Percentiles rank a stretch among this genome's conserved stretches.
These are phyloP conservation scores for Quadroppia sp. DNA, from an alignment of 2,888 invertebrate genomes.

Conservation along the genomic window DNA sequence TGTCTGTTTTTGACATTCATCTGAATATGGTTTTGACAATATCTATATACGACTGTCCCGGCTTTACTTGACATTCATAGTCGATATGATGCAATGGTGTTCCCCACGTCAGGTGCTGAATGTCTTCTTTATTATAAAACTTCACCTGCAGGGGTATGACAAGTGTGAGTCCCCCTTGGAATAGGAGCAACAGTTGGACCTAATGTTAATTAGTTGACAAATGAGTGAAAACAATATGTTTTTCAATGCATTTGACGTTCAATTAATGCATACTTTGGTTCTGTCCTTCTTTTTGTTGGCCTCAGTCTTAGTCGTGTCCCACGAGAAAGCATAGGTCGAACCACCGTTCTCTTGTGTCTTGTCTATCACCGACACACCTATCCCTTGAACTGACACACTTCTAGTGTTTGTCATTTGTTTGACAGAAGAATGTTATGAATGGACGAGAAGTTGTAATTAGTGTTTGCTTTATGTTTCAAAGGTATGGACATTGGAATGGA, in stretches of 20 bases:
- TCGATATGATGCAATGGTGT: slow-evolving; percentile 58
- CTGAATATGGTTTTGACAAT: slow-evolving; percentile 35
- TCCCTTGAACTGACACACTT: slow-evolving; percentile 41
- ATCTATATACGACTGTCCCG: slow-evolving; percentile 52
- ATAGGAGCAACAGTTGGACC: slow-evolving; percentile 49
- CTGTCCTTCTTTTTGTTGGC: slow-evolving; percentile 44
- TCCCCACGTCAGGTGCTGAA: slow-evolving; percentile 59
- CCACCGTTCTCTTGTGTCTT: slow-evolving; percentile 38
- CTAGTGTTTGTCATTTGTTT: slow-evolving; percentile 20
- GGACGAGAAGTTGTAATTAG: background rate
- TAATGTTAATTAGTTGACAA: background rate
- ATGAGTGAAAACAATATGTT: background rate
- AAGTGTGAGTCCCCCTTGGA: slow-evolving; percentile 56
- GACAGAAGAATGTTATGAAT: background rate
- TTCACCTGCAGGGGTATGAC: slow-evolving; percentile 59
- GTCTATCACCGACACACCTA: slow-evolving; percentile 39
- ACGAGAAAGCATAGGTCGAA: slow-evolving; percentile 46
- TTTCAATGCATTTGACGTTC: background rate
- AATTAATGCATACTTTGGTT: slow-evolving; percentile 27
- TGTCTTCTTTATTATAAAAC: slow-evolving; percentile 58
- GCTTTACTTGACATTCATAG: slow-evolving; percentile 56
- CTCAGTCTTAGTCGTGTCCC: slow-evolving; percentile 41
- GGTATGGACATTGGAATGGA: background rate
- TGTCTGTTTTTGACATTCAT: background rate
- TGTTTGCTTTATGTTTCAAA: background rate